Base-by-base conservation (phyloP, 2,888 invertebrate genomes). In the Xestia rhomboidea region DNA sequence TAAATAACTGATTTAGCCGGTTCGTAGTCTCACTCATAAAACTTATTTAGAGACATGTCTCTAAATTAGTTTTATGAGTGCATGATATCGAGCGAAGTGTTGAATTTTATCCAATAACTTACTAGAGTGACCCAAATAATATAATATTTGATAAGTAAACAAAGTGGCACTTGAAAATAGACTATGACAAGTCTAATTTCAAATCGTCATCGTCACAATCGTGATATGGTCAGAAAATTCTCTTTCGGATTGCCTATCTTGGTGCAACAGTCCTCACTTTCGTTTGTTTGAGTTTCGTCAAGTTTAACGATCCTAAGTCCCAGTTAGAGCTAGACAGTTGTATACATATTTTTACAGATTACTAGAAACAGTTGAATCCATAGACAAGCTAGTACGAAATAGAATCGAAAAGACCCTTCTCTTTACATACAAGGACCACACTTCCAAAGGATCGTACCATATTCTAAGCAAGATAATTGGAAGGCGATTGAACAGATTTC, bases 391-490 rank as follows among this genome's bases (percentile, higher is more conserved):
- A 13, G 34, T 64, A 68, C 10, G 38, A 69, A 82, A 82, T 69
- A 60, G 60, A 77, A 77, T 77, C n/a, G 38, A 69, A 82, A 77
- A 79, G 57, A 74, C 79, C 82, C 77, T 85, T 87, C 80, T 81
- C 79, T 81, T 77, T 77, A 73, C 73, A 51, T 57, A 77, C 79
- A 86, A 82, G 73, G 82, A 71, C 68, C 68, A 71, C 51, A 75
- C 18, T 68, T 69, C 64, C 57, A 83, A 68, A 74, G 63, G 51
- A 57, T 73, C 66, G 38, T 75, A 74, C 87, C 73, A 79, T 87
- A 81, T 79, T 79, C 68, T 74, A 81, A 77, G 68, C 49, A 69
- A 81, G 69, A 84, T 87, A 87, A 87, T 88, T 87, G 85, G 84
- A 81, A 63, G 46, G 63, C 73, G 69, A 80, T 84, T 80, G 80